These are phyloP conservation scores for Gallinago nigripennis DNA, from an alignment of 2,797 vertebrate genomes.

Conservation along the genomic window DNA sequence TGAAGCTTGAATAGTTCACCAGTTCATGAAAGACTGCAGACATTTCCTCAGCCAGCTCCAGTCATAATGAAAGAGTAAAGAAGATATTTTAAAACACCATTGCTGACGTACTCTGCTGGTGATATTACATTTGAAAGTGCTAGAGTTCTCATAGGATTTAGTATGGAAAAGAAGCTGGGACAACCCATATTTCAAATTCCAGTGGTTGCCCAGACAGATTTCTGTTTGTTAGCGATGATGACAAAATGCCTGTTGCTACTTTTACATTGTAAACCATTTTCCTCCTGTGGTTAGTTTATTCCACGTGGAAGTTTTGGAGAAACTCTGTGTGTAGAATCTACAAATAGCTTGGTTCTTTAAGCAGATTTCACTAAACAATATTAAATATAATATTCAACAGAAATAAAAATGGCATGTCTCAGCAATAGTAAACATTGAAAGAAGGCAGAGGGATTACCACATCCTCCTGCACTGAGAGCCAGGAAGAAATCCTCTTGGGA, in stretches of 20 bases:
- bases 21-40: not conserved
- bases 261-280: conserved; percentile 25
- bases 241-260: conserved; percentile 49
- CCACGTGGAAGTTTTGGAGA: not conserved
- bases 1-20: not conserved
- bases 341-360: conserved; percentile 11
- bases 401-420: conserved; percentile 7
- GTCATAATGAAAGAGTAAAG: not conserved
- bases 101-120: not conserved
- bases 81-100: not conserved
- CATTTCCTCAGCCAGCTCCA: not conserved
- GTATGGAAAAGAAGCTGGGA: not conserved
- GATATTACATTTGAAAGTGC: not conserved
- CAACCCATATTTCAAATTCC: conserved; percentile 5
- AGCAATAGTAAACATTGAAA: not conserved
- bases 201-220: conserved; percentile 41
- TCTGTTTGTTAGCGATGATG: conserved; percentile 22
- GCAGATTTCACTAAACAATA: not conserved
- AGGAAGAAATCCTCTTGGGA: conserved; percentile 17
- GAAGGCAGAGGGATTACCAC: conserved; percentile 13
- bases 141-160: not conserved
- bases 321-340: not conserved
- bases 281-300: conserved; percentile 22
- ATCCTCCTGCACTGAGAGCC: not conserved
- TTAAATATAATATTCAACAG: conserved; percentile 1